phyloP scores from a whole-genome alignment of 1,140 invertebrate species.

The Drosophila miranda region DNA sequence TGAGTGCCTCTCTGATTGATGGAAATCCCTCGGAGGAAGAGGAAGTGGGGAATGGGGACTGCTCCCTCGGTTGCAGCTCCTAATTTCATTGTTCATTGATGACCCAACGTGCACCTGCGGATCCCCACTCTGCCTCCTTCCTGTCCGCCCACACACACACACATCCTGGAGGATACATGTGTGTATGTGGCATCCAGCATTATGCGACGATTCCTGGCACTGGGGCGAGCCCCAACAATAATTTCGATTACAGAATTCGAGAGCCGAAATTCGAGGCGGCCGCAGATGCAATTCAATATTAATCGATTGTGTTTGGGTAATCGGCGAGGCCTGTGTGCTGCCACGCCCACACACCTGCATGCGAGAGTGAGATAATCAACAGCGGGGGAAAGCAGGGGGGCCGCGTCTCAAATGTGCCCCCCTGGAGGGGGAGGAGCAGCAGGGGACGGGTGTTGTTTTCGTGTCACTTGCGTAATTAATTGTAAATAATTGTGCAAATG shows the following conservation, averaged over 20 bases:
- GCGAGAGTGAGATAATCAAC: conserved; percentile 38
- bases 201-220: conserved; percentile 22
- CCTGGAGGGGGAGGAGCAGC: no score
- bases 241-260: conserved; percentile 65
- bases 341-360: conserved; percentile 38
- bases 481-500: conserved; percentile 73
- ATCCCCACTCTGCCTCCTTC: neutral
- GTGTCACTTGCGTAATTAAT: conserved; percentile 68
- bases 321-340: conserved; percentile 9
- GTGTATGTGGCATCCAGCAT: neutral
- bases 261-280: conserved; percentile 37
- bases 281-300: conserved; percentile 72
- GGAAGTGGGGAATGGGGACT: no score
- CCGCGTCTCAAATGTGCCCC: neutral
- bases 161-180: neutral
- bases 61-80: conserved; percentile 5
- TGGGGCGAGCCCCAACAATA: conserved; percentile 53
- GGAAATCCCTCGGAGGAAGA: conserved; percentile 1
- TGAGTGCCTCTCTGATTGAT: conserved; percentile 40
- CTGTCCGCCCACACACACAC: neutral
- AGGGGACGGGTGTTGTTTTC: conserved; percentile 3
- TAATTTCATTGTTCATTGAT: conserved; percentile 49
- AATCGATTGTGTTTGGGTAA: conserved; percentile 69
- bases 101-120: conserved; percentile 17
- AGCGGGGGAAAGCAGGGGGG: neutral